These are phyloP conservation scores for Malthinus flaveolus DNA, from an alignment of 2,888 invertebrate genomes.

Conservation along the genomic window DNA sequence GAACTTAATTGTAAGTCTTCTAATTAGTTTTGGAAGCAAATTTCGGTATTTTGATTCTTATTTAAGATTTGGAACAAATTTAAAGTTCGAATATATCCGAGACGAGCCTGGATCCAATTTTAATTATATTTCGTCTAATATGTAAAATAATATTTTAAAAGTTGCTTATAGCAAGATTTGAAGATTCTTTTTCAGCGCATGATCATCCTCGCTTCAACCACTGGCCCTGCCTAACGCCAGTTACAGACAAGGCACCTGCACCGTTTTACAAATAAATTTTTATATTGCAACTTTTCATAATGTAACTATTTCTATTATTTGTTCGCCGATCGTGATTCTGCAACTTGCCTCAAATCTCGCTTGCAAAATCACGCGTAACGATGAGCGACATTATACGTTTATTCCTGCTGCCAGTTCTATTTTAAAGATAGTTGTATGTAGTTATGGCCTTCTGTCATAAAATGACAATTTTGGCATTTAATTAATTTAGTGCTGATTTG, in stretches of 20 bases:
- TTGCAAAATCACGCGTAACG: conserved; percentile 11
- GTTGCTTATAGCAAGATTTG: conserved; percentile 19
- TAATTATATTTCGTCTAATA: background rate
- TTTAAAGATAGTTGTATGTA: conserved; percentile 26
- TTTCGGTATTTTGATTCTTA: no score
- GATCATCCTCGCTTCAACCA: conserved; percentile 43
- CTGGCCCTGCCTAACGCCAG: conserved; percentile 39
- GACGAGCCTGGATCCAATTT: background rate
- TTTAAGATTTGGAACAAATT: no score
- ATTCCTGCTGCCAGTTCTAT: conserved; percentile 22
- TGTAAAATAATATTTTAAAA: background rate
- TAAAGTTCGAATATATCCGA: no score
- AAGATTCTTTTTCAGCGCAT: conserved; percentile 45
- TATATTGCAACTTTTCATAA: conserved; percentile 10
- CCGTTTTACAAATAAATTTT: conserved; percentile 24
- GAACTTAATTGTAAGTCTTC: no score
- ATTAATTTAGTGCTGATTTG: conserved; percentile 56
- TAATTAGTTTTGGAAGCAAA: no score
- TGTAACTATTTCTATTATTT: conserved; percentile 13
- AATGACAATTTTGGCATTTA: conserved; percentile 32
- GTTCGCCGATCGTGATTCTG: conserved; percentile 7
- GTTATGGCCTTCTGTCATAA: conserved; percentile 25
- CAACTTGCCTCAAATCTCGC: conserved; percentile 4
- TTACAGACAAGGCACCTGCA: conserved; percentile 41
- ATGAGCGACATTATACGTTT: conserved; percentile 8